Evolutionary conservation across 1,140 invertebrate genomes (phyloP).

Genomic region (Brachionus paranguensis): DNA sequence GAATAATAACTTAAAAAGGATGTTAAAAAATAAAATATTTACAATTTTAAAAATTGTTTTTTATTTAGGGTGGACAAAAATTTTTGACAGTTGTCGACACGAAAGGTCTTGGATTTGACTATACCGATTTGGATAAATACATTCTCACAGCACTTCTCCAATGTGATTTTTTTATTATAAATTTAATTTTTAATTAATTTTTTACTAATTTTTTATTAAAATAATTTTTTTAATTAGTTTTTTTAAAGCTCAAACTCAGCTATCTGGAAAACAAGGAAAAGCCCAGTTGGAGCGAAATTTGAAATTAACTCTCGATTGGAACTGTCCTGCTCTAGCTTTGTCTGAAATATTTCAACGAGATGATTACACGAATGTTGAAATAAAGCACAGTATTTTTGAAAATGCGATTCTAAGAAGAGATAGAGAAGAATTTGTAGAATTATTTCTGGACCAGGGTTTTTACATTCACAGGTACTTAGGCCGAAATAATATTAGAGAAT

Average conservation of each 20-base stretch:
- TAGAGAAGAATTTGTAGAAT: slow-evolving; percentile 56
- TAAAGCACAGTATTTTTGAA: slow-evolving; percentile 55
- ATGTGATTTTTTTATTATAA: slow-evolving; percentile 46
- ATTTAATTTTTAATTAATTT: neutral
- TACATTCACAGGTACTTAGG: slow-evolving; percentile 53
- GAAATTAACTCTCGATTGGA: slow-evolving; percentile 57
- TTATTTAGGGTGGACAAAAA: slow-evolving; percentile 47
- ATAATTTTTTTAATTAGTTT: too few species aligned
- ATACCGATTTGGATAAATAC: slow-evolving; percentile 54
- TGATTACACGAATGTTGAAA: slow-evolving; percentile 51
- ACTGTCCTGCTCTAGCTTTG: slow-evolving; percentile 53
- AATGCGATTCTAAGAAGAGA: slow-evolving; percentile 51
- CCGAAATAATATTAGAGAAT: slow-evolving; percentile 48
- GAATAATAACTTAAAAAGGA: neutral
- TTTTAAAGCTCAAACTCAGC: slow-evolving; percentile 6
- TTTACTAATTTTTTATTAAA: too few species aligned
- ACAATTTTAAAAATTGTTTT: neutral
- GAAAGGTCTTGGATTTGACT: slow-evolving; percentile 47
- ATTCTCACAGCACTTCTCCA: slow-evolving; percentile 53
- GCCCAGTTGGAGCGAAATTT: slow-evolving; percentile 52
- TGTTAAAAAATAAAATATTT: neutral
- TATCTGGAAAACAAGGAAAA: slow-evolving; percentile 42
- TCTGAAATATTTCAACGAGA: slow-evolving; percentile 54
- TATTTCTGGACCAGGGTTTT: slow-evolving; percentile 55
- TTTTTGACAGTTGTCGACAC: slow-evolving; percentile 55